Evolutionary conservation across 53 echinoderm and acorn worm species (phyloP), one percentile per base, ranked within the genome.

Genomic region (Crossaster papposus): DNA sequence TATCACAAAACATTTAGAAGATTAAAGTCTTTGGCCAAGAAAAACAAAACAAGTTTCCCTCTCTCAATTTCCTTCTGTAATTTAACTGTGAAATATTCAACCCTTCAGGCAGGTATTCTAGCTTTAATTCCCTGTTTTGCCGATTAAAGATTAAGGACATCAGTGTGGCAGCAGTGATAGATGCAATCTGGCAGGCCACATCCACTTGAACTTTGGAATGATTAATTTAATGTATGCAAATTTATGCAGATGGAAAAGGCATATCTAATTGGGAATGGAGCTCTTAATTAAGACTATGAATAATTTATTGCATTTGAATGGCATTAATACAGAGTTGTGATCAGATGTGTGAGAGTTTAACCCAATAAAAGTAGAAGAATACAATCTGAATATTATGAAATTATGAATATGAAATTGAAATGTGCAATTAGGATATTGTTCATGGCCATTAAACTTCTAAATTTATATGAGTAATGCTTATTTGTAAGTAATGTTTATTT

Each of bases 191-290:
- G 17, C 68, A 68, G 22, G 10, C 7, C 68, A 68, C 5, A 24
- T 68, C 10, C 68, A 68, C 68, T 68, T 68, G 68, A 68, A 68
- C 68, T 68, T 68, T 68, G 15, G 58, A 58, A 17, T 58, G 15
- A 58, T 58, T 68, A 28, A 28, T 68, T 58, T 68, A 28, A 28
- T 68, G 22, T 44, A 26, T 68, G 68, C 68, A 68, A 68, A 68
- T 68, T 68, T 68, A 68, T 68, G 22, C 68, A 23, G 68, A 68
- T 10, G 68, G 22, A 26, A 68, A 23, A 4, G 68, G 68, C 28
- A 68, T 26, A n/a, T 68, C 28, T n/a, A 3, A 68, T 10, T 28
- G 28, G 20, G 58, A 3, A 58, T 18, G 15, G 58, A 58, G 58
- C 58, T 58, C 17, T 18, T 58, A 7, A 52, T 7, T 52, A 15